Evolutionary conservation across 2,888 invertebrate species (phyloP).

Genomic region (Frankliniella intonsa): DNA sequence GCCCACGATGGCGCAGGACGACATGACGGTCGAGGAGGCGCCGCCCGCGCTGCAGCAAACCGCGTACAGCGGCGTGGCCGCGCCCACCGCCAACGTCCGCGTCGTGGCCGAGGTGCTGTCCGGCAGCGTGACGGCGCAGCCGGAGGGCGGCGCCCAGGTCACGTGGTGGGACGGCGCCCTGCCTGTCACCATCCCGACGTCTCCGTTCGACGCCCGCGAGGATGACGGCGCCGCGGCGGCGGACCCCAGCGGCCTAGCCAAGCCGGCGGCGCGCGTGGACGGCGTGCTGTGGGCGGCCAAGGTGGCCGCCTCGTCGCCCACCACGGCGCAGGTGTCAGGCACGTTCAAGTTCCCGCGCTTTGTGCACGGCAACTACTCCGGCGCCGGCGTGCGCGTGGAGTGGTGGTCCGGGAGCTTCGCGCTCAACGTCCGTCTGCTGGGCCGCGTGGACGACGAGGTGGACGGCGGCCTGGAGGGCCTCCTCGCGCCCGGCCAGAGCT

Average conservation of each 20-base stretch:
- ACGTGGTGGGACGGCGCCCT: conserved; percentile 32
- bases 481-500: background rate
- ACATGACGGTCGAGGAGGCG: background rate
- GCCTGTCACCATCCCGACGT: conserved; percentile 27
- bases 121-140: conserved; percentile 29
- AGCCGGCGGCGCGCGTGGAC: conserved; percentile 6
- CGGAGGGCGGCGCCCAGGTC: conserved; percentile 22
- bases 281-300: conserved; percentile 31
- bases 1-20: conserved; percentile 20
- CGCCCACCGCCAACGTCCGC: background rate
- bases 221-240: background rate
- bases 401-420: conserved; percentile 31
- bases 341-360: conserved; percentile 30
- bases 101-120: background rate
- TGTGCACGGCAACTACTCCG: conserved; percentile 30
- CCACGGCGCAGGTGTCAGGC: conserved; percentile 26
- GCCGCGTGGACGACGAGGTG: background rate
- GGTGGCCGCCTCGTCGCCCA: conserved; percentile 13
- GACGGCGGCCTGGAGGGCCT: background rate
- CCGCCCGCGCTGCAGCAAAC: background rate
- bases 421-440: conserved; percentile 13
- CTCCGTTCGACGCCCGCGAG: background rate
- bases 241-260: background rate
- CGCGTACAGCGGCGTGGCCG: background rate
- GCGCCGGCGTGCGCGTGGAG: conserved; percentile 4